Percentiles rank a stretch among this genome's conserved stretches.
phyloP scores from a whole-genome alignment of 1,140 invertebrate genomes.

The Drosophila equinoxialis region DNA sequence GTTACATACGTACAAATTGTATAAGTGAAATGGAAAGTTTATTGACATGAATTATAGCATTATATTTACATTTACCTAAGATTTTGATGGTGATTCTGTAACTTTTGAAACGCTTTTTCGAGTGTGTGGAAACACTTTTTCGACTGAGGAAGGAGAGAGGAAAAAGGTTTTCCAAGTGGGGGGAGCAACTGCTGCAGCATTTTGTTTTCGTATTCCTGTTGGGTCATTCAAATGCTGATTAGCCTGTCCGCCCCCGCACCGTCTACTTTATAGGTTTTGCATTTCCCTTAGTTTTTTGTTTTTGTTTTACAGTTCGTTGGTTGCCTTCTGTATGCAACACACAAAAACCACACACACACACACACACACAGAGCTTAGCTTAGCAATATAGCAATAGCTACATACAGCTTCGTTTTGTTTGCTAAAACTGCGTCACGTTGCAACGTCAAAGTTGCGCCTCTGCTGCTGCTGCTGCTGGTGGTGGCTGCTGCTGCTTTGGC shows the following conservation, averaged over 20 bases:
- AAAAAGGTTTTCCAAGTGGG: no score
- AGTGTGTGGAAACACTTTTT: no score
- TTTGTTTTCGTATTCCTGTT: not conserved
- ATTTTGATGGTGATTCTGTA: no score
- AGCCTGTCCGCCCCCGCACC: conserved; percentile 18
- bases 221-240: conserved; percentile 28
- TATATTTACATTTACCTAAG: no score
- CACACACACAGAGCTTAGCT: conserved; percentile 20
- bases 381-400: conserved; percentile 1
- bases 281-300: conserved; percentile 21
- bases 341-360: conserved; percentile 50
- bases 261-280: conserved; percentile 26
- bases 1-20: no score
- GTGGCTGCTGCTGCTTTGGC: conserved; percentile 38
- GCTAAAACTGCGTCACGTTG: conserved; percentile 76
- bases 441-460: conserved; percentile 46
- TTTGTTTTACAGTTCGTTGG: conserved; percentile 72
- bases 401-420: conserved; percentile 58
- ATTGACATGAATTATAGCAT: no score
- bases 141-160: no score
- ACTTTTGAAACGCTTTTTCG: no score
- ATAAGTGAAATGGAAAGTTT: no score
- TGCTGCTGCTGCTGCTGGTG: conserved; percentile 16
- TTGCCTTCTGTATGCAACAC: conserved; percentile 70
- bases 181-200: no score